Evolutionary conservation across 2,888 invertebrate species (phyloP).

Genomic region (Camptogramma bilineatum): DNA sequence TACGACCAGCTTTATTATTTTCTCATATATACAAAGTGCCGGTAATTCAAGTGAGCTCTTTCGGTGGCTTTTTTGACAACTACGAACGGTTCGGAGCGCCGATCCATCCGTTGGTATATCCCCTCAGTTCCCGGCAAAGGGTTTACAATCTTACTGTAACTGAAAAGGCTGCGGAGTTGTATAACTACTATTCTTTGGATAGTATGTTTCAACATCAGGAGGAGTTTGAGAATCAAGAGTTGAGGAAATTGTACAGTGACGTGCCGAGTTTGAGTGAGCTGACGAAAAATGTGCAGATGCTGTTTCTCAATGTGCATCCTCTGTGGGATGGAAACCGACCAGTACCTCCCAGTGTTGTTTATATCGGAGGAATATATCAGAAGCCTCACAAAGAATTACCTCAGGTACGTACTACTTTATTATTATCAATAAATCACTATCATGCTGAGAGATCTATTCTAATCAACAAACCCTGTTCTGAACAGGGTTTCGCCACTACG

Average conservation of each 20-base stretch:
- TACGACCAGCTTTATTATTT: slow-evolving; percentile 41
- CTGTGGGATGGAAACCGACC: slow-evolving; percentile 61
- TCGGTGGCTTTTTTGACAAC: slow-evolving; percentile 31
- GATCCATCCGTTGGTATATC: slow-evolving; percentile 56
- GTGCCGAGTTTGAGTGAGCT: slow-evolving; percentile 45
- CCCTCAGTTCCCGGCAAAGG: slow-evolving; percentile 41
- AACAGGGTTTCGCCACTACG: too few relatives aligned
- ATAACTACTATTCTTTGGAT: slow-evolving; percentile 38
- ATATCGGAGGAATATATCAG: slow-evolving; percentile 69
- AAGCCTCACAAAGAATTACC: slow-evolving; percentile 62
- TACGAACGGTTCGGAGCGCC: slow-evolving; percentile 52
- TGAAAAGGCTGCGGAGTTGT: slow-evolving; percentile 53
- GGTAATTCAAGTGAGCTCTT: slow-evolving; percentile 58
- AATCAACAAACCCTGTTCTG: too few relatives aligned
- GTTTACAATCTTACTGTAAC: slow-evolving; percentile 51
- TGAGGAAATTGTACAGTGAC: slow-evolving; percentile 33
- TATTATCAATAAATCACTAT: too few relatives aligned
- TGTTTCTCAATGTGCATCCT: slow-evolving; percentile 67
- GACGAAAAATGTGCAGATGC: slow-evolving; percentile 53
- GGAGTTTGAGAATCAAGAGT: slow-evolving; percentile 30
- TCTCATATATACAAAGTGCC: slow-evolving; percentile 54
- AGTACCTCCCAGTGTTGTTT: slow-evolving; percentile 64
- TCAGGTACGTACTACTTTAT: slow-evolving; percentile 40
- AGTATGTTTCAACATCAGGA: slow-evolving; percentile 5
- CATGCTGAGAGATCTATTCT: too few relatives aligned